These are phyloP conservation scores for Serripes groenlandicus DNA, from an alignment of 2,888 invertebrate genomes.

Conservation along the genomic window DNA sequence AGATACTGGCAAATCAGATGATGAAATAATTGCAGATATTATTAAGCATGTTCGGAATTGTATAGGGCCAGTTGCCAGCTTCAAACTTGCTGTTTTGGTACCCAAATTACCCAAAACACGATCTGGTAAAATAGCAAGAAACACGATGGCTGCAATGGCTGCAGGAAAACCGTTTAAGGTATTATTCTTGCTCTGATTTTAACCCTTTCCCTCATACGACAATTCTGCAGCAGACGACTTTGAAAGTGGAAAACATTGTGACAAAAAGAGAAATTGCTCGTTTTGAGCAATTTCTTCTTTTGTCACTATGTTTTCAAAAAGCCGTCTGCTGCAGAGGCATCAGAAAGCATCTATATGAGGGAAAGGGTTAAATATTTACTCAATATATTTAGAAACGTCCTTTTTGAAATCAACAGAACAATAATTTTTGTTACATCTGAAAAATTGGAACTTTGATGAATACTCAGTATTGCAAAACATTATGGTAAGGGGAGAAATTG, in stretches of 20 bases:
- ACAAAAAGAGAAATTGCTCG: not conserved
- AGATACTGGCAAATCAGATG: conserved; percentile 85
- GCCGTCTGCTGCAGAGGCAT: not conserved
- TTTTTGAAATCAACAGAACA: too few species aligned
- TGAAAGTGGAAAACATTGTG: not conserved
- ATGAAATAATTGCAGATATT: conserved; percentile 88
- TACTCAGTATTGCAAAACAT: too few species aligned
- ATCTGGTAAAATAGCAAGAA: conserved; percentile 94
- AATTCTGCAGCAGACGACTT: not conserved
- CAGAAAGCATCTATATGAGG: not conserved
- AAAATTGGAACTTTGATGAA: too few species aligned
- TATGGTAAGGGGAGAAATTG: too few species aligned
- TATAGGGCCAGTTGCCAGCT: conserved; percentile 96
- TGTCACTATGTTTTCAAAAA: not conserved
- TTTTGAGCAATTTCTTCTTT: not conserved
- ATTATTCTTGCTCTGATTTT: conserved; percentile 36
- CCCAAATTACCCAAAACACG: conserved; percentile 94
- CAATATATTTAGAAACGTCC: too few species aligned
- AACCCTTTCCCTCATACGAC: not conserved
- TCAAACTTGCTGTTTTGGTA: conserved; percentile 93
- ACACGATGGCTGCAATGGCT: conserved; percentile 94
- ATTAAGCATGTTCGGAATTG: conserved; percentile 89
- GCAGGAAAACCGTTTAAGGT: conserved; percentile 93
- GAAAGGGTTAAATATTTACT: not conserved
- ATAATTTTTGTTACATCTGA: too few species aligned